Base-by-base conservation (phyloP, 2,888 invertebrate genomes). In the Drosophila picticornis region DNA sequence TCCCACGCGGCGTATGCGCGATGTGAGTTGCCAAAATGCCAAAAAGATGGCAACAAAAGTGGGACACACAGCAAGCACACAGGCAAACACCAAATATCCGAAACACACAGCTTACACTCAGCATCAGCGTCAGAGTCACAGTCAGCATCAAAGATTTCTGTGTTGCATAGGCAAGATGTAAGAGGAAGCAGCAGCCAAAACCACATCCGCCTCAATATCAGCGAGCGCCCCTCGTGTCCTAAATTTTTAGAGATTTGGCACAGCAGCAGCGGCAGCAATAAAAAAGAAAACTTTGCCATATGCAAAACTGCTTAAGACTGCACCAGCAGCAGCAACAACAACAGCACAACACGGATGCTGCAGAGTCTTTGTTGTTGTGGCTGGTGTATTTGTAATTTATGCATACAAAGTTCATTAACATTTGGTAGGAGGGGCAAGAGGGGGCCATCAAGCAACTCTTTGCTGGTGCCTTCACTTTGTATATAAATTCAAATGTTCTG, bases 351-450 rank as follows among this genome's bases (percentile, higher is more conserved):
- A 80, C 83, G 83, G 83, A 83, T 83, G 78, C 78, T 74, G 84
- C 59, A 68, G 62, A 55, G 32, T 56, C 29, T 22, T n/a, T 56
- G 51, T 34, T 48, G 57, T 5, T 27, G 66, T 16, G 27, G 64
- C 25, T 66, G 52, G 51, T 74, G 77, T 65, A 40, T 73, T 57
- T 73, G 64, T 70, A 75, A 80, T 80, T 80, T 72, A 77, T 81
- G 78, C 81, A 81, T 72, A 68, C 67, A 67, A 75, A 82, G 80
- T 84, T 82, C 82, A 80, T 83, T 77, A 83, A 80, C 84, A 84
- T 83, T 77, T 73, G 52, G 58, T 55, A 65, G 52, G 58, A 52
- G 64, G 58, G n/a, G 55, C 11, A 43, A 32, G 61, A 27, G 38
- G 46, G 43, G 50, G 36, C 36, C 36, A 36, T 19, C 36, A 36